A percentile compares a stretch with the other conserved stretches of the same genome.
Evolutionary conservation across 1,140 invertebrate genomes (phyloP).

Genomic region (Belonocnema kinseyi): DNA sequence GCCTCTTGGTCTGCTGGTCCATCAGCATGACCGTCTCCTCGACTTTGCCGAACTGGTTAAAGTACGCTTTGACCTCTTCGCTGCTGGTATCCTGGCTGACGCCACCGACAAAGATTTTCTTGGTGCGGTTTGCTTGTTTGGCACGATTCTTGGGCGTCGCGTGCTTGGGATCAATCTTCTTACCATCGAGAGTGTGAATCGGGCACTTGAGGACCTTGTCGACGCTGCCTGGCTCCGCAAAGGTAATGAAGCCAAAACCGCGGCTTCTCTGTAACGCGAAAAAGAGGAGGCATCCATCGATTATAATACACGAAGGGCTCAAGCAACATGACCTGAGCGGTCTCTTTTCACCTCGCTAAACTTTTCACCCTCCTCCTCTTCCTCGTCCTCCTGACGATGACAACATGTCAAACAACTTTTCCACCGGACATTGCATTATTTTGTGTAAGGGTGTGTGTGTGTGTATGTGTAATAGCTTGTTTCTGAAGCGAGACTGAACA

Average conservation of each 20-base stretch:
- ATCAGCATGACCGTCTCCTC: slow-evolving; percentile 96
- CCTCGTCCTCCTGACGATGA: slow-evolving; percentile 36
- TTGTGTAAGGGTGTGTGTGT: background rate
- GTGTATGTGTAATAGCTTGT: background rate
- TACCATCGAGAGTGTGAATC: slow-evolving; percentile 94
- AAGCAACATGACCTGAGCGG: slow-evolving; percentile 46
- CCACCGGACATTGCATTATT: slow-evolving; percentile 3
- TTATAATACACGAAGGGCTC: slow-evolving; percentile 38
- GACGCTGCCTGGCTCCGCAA: slow-evolving; percentile 90
- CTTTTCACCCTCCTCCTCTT: slow-evolving; percentile 31
- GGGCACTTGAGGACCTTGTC: slow-evolving; percentile 93
- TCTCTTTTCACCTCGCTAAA: slow-evolving; percentile 35
- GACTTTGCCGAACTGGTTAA: slow-evolving; percentile 93
- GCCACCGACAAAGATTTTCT: slow-evolving; percentile 94
- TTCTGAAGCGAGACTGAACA: slow-evolving; percentile 7
- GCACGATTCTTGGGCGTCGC: slow-evolving; percentile 93
- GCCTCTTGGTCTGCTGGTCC: slow-evolving; percentile 95
- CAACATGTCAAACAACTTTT: background rate
- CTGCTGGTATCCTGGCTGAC: slow-evolving; percentile 94
- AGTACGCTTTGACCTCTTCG: slow-evolving; percentile 93
- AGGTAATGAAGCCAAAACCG: slow-evolving; percentile 95
- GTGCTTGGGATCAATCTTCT: slow-evolving; percentile 96
- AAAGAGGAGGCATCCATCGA: slow-evolving; percentile 53
- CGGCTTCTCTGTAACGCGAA: slow-evolving; percentile 87
- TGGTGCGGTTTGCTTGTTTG: slow-evolving; percentile 89